phyloP scores from a whole-genome alignment of 2,888 invertebrate genomes.

The Morpho deidamia region DNA sequence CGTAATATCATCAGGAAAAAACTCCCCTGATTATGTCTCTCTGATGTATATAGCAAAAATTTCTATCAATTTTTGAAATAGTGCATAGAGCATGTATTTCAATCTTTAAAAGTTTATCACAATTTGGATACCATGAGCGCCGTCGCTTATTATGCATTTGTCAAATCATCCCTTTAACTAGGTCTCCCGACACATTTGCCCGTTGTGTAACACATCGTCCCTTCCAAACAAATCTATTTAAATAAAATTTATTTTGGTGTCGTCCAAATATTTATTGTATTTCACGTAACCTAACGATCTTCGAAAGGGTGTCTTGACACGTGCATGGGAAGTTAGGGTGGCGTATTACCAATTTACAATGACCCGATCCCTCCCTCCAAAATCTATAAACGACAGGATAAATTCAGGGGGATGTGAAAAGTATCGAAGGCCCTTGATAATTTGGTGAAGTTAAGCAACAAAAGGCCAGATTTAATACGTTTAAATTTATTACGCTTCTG shows the following conservation, averaged over 20 bases:
- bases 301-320: conserved; percentile 61
- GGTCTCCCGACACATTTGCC: background rate
- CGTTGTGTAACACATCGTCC: conserved; percentile 18
- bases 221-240: conserved; percentile 22
- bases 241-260: conserved; percentile 43
- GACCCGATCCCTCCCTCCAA: conserved; percentile 28
- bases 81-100: too few species aligned
- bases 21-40: too few species aligned
- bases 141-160: background rate
- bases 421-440: conserved; percentile 28
- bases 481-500: conserved; percentile 67
- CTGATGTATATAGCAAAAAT: too few species aligned
- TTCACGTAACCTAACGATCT: conserved; percentile 39
- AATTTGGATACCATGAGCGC: background rate
- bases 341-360: conserved; percentile 31
- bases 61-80: too few species aligned
- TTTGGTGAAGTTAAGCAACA: conserved; percentile 35
- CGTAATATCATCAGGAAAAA: too few species aligned
- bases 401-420: conserved; percentile 9
- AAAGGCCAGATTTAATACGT: conserved; percentile 63
- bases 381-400: conserved; percentile 6
- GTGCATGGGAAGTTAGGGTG: conserved; percentile 50
- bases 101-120: background rate
- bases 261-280: conserved; percentile 68
- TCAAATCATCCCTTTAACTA: background rate